Evolutionary conservation across 2,797 vertebrate species (phyloP).

Genomic region (Setipinna tenuifilis): DNA sequence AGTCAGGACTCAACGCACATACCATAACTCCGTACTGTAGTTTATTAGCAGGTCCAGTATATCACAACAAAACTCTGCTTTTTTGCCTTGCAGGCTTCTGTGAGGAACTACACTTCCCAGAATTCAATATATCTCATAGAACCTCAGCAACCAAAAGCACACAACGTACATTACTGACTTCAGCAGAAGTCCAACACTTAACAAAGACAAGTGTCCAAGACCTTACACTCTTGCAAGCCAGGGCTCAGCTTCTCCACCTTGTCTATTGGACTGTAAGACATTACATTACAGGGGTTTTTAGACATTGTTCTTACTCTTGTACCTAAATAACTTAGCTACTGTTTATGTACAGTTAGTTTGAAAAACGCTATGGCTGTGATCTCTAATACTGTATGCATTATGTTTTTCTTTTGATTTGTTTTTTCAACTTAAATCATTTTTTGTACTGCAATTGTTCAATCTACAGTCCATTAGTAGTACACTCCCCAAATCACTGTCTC

Average conservation of each 20-base stretch:
- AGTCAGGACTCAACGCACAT: conserved; percentile 15
- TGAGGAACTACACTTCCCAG: conserved; percentile 39
- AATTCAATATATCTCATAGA: conserved; percentile 21
- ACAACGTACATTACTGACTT: neutral
- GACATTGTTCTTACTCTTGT: conserved; percentile 28
- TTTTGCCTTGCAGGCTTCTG: conserved; percentile 8
- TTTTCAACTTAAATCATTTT: neutral
- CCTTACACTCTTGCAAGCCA: neutral
- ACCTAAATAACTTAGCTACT: conserved; percentile 28
- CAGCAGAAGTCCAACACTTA: conserved; percentile 34
- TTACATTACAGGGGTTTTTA: neutral
- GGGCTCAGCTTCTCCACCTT: neutral
- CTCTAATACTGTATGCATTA: neutral
- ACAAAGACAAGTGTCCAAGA: neutral
- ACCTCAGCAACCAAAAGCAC: conserved; percentile 11
- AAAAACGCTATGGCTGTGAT: conserved; percentile 3
- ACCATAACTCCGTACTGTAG: conserved; percentile 7
- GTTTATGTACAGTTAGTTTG: conserved; percentile 4
- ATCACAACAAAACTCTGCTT: conserved; percentile 17
- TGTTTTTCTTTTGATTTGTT: neutral
- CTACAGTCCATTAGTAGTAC: neutral
- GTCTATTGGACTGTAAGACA: neutral
- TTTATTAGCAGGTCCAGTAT: conserved; percentile 19
- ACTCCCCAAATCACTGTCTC: neutral
- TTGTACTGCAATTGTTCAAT: conserved; percentile 7